These are phyloP conservation scores for Apodemus speciosus DNA, from an alignment of 2,113 vertebrate species.

Conservation along the genomic window DNA sequence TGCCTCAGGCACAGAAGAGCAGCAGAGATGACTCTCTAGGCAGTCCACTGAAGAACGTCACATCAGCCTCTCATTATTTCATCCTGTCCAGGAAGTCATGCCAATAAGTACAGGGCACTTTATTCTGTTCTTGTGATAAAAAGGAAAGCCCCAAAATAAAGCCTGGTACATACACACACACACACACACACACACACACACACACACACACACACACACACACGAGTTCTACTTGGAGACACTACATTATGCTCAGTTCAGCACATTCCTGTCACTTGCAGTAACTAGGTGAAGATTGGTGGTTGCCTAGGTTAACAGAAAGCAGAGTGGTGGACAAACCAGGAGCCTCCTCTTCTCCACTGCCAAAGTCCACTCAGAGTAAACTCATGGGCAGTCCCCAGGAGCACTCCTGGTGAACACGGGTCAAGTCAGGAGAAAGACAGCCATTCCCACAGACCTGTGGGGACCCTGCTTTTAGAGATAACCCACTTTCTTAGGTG, in stretches of 20 bases:
- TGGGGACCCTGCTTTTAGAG: background rate
- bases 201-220: too few relatives aligned
- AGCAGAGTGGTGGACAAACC: background rate
- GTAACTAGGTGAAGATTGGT: background rate
- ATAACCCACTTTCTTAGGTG: background rate
- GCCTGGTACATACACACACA: background rate
- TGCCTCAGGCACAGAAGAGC: background rate
- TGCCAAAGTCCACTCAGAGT: background rate
- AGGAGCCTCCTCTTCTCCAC: background rate
- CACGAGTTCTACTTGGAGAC: background rate
- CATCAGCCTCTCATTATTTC: background rate
- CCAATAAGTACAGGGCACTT: background rate
- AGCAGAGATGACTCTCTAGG: background rate
- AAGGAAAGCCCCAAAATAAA: slow-evolving; percentile 6
- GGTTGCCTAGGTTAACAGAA: background rate
- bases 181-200: too few relatives aligned
- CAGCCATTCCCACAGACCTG: background rate
- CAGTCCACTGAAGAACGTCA: background rate
- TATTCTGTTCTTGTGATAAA: background rate
- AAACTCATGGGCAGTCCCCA: background rate
- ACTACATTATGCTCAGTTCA: background rate
- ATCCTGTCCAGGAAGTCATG: background rate
- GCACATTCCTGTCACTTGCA: background rate
- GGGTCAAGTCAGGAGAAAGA: background rate
- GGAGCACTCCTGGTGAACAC: background rate